Conservation (phyloP, 2,888 invertebrate species). For the Eucriotettix oculatus region DNA sequence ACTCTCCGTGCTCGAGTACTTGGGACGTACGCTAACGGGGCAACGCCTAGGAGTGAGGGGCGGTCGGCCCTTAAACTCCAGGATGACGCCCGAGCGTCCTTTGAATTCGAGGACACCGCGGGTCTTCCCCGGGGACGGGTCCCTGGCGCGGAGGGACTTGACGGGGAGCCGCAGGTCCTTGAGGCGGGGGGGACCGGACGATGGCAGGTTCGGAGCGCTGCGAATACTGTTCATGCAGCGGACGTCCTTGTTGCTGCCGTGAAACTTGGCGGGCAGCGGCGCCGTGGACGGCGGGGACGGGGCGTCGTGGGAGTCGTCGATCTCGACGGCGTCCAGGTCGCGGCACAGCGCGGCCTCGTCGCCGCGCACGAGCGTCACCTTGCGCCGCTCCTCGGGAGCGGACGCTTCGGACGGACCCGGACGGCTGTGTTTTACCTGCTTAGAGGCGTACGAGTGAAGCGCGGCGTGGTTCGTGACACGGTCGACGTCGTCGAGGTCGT, state of each 20-base stretch:
- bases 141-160: constrained; percentile 45
- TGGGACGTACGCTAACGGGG: constrained; percentile 23
- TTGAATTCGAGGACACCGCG: constrained; percentile 12
- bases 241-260: constrained; percentile 37
- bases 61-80: constrained; percentile 43
- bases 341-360: constrained; percentile 23
- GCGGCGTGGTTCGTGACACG: constrained; percentile 60
- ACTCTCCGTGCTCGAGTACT: constrained; percentile 68
- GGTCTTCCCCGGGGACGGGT: constrained; percentile 27
- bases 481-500: constrained; percentile 66
- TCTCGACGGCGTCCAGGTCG: constrained; percentile 24
- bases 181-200: constrained; percentile 44
- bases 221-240: constrained; percentile 58
- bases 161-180: constrained; percentile 59
- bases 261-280: constrained; percentile 65
- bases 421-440: background rate
- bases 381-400: background rate
- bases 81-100: constrained; percentile 27
- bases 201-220: constrained; percentile 63
- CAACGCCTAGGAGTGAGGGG: constrained; percentile 31
- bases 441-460: background rate
- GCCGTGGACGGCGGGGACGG: constrained; percentile 75
- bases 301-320: constrained; percentile 27
- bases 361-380: constrained; percentile 18
- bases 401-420: constrained; percentile 5